Base-by-base conservation (phyloP, 2,888 invertebrate species). In the Macropis europaea region DNA sequence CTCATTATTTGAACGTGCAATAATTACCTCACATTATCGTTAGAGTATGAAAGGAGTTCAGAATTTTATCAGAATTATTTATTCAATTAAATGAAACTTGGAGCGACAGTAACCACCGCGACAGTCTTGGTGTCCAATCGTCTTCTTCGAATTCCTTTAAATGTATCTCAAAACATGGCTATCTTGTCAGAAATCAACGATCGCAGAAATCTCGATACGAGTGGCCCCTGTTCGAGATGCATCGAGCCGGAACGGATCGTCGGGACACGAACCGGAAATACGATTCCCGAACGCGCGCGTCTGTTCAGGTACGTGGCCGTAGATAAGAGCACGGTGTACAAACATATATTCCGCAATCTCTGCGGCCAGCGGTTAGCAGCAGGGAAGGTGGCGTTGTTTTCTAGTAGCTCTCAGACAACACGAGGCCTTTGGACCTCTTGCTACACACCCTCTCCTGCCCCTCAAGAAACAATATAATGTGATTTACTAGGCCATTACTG, bases 381-480 rank as follows among this genome's bases (percentile, higher is more conserved):
- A 30, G 19, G 17, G 34, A 19, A 56, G 63, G 43, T 17, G 36
- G 53, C 32, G 57, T 57, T 66, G 68, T 68, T 76, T 76, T 76
- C 73, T 54, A 74, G 75, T 43, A 43, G 40, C 67, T 64, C 69
- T 45, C 62, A 54, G 67, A 57, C 56, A 66, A 77, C 62, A 47
- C 24, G 53, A 48, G 40, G 73, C 68, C 80, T 77, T 67, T 62
- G 72, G 73, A 60, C 75, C 70, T 68, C 69, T 68, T 67, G 68
- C 75, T 72, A 67, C 79, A 42, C 19, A 4, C 52, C 15, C 52
- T 38, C 74, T 48, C 67, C 48, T 43, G 45, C 73, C 77, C 82
- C 83, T 83, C 77, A 81, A 87, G 88, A 88, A 88, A 89, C 88
- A 88, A 88, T 88, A 88, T 88, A 87, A 87, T 87, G 87, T 88